Evolutionary conservation across 2,888 invertebrate species (phyloP), one percentile per base, ranked within the genome.

Genomic region (Ceratothoa steindachneri): DNA sequence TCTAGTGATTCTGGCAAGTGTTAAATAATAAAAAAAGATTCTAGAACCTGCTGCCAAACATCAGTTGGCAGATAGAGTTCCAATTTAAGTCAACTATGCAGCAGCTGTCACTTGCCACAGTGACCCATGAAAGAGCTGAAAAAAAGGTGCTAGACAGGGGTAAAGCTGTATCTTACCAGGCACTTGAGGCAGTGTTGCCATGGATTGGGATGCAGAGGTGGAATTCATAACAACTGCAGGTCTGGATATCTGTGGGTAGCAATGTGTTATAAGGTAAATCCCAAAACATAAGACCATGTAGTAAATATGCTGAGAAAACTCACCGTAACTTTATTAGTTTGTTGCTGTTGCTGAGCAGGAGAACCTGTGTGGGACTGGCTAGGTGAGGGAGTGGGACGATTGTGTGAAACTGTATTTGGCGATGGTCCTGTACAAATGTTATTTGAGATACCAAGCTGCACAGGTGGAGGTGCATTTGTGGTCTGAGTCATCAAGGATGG

Each of bases 401-500:
- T 71, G 0, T 71, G 71, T 0, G 28, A 30, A 1, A 65, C 15
- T n/a, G 73, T 30, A n/a, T 71, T 73, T n/a, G 73, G 73, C 4
- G 77, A 73, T 2, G 77, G 73, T 19, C 73, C 77, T 24, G 77
- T 73, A 1, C 22, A 60, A n/a, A n/a, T n/a, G n/a, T n/a, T 24
- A 2, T 12, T 7, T n/a, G 2, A 12, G 22, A 60, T 60, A 2
- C 60, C 60, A n/a, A 60, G n/a, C 12, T n/a, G 2, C 1, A 24
- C n/a, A 15, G n/a, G 27, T 12, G n/a, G 12, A 12, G 66, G 12
- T 67, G 77, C 29, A n/a, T n/a, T n/a, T 27, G 67, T 24, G 30
- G 68, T 41, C 64, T 68, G 71, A 30, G 29, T 30, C n/a, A 77
- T 70, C 41, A 73, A 28, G 2, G 77, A 74, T 0, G 77, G 77